Evolutionary conservation across 2,888 invertebrate genomes (phyloP), one percentile per base, ranked within the genome.

Genomic region (Dicranocentrus wangi): DNA sequence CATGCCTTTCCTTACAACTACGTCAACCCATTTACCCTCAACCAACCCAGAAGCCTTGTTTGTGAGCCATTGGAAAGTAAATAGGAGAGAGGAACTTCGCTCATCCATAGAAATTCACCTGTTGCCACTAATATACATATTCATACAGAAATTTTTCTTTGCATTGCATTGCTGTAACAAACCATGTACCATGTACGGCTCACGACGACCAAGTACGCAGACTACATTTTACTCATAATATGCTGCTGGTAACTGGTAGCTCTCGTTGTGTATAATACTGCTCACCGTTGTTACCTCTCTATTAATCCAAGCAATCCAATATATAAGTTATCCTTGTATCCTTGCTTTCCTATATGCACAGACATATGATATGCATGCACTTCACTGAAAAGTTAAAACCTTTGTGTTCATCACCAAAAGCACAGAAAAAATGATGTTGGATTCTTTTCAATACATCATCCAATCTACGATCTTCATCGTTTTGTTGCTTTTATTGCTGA

Each of bases 401-500:
- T 47, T 47, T 47, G 47, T 47, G 15, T 47, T 47, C 47, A n/a
- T 47, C 47, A n/a, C 2, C 15, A 47, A n/a, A 47, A 47, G 8
- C 21, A 21, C 5, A 21, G 21, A 21, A 21, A 23, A 53, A 53
- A 55, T 25, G 19, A 51, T 17, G 23, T n/a, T 55, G 25, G 55
- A 10, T 25, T 55, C 55, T 23, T 55, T 47, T 55, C 55, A 55
- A 55, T 25, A 25, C 55, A 55, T 55, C 25, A 21, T 25, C 47
- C 7, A 47, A 47, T 47, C 47, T n/a, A 47, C n/a, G 47, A 55
- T 55, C 55, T 25, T 17, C 55, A 55, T 55, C 55, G 55, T 55
- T 55, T 55, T 55, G 55, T n/a, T 55, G 23, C 55, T 51, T 55
- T 55, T 55, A 55, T 55, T 55, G 25, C 55, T 55, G 51, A n/a